Conservation (phyloP, 2,797 vertebrate species). For the Acrossocheilus fasciatus region DNA sequence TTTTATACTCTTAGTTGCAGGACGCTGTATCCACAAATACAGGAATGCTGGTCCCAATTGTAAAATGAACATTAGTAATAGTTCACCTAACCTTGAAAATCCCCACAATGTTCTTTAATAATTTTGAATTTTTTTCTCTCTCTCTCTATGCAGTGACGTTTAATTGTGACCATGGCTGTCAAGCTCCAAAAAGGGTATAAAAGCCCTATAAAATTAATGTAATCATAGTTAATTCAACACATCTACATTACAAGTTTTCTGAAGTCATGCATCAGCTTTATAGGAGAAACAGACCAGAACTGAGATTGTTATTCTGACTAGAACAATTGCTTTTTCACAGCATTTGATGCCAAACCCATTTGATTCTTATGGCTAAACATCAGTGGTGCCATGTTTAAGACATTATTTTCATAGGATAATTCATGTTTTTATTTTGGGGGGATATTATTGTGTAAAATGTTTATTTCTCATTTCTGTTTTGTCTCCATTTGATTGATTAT, state of each 20-base stretch:
- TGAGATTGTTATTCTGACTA: background rate
- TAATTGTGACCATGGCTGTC: background rate
- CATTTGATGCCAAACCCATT: background rate
- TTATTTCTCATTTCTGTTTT: background rate
- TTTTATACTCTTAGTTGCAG: constrained; percentile 6
- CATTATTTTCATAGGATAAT: background rate
- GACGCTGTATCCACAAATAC: background rate
- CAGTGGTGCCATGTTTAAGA: background rate
- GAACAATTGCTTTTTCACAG: background rate
- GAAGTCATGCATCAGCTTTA: background rate
- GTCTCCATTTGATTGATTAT: background rate
- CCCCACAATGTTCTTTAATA: too few species aligned
- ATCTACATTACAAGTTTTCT: background rate
- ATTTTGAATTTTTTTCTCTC: background rate
- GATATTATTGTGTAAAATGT: background rate
- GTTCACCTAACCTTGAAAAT: background rate
- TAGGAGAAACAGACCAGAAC: background rate
- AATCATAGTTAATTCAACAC: background rate
- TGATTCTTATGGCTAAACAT: background rate
- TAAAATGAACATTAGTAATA: background rate
- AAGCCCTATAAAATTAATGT: background rate
- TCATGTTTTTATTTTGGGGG: background rate
- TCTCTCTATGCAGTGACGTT: background rate
- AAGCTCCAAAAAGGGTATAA: background rate
- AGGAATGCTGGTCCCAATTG: background rate